phyloP scores from a whole-genome alignment of 37 sponge, comb jelly and placozoan genomes.

The Agelas oroides region DNA sequence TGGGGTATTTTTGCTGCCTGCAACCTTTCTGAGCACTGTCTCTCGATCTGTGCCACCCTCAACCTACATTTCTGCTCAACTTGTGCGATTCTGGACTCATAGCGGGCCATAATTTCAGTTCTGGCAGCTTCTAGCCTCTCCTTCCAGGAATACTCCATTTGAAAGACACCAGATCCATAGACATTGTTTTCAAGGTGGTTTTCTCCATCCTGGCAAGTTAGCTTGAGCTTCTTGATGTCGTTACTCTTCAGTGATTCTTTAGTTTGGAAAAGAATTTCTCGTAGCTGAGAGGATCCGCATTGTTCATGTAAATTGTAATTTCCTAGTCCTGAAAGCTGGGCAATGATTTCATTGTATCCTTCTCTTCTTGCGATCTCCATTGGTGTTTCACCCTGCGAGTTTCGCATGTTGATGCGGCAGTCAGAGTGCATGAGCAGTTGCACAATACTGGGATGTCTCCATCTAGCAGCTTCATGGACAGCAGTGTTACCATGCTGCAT shows the following conservation, averaged over 20 bases:
- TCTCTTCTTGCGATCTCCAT: conserved; percentile 69
- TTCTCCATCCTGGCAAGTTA: conserved; percentile 40
- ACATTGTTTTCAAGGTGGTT: conserved; percentile 65
- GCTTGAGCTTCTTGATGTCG: conserved; percentile 47
- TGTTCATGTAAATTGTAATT: conserved; percentile 50
- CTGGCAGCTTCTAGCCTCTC: conserved; percentile 61
- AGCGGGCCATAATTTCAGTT: conserved; percentile 61
- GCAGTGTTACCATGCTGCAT: conserved; percentile 74
- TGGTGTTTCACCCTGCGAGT: conserved; percentile 48
- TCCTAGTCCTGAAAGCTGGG: conserved; percentile 62
- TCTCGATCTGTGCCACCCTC: conserved; percentile 50
- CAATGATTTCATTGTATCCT: conserved; percentile 59
- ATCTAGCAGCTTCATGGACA: conserved; percentile 58
- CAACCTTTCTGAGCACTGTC: conserved; percentile 44
- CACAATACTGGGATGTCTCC: conserved; percentile 35
- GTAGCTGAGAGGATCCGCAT: conserved; percentile 52
- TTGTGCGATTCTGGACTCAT: conserved; percentile 65
- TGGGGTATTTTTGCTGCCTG: neutral
- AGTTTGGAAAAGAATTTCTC: conserved; percentile 58
- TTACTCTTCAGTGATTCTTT: conserved; percentile 37
- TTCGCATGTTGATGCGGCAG: conserved; percentile 70
- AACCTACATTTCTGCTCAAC: conserved; percentile 48
- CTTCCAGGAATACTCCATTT: conserved; percentile 59
- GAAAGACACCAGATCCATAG: conserved; percentile 30
- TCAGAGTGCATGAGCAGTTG: conserved; percentile 62